These are phyloP conservation scores for Drosophila conformis DNA, from an alignment of 2,888 invertebrate genomes.

Conservation along the genomic window DNA sequence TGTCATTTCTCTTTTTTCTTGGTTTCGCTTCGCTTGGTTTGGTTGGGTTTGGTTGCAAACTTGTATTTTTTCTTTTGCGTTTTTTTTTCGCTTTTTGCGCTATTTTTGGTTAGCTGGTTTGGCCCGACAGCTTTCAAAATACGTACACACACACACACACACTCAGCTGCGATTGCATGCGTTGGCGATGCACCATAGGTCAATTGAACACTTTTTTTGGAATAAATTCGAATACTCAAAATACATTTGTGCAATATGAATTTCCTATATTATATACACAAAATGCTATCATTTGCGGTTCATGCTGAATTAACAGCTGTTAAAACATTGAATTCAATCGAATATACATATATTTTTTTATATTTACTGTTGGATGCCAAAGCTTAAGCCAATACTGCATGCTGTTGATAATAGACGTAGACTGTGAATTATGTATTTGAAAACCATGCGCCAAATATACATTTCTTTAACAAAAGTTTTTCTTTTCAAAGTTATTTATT, in stretches of 20 bases:
- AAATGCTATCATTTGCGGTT: background rate
- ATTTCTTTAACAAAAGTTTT: background rate
- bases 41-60: conserved; percentile 36
- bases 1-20: conserved; percentile 66
- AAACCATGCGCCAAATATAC: background rate
- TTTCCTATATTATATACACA: background rate
- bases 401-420: background rate
- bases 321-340: background rate
- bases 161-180: background rate
- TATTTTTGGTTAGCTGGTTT: conserved; percentile 55
- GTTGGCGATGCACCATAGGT: conserved; percentile 8
- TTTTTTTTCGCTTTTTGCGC: conserved; percentile 7
- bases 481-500: background rate
- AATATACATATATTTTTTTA: background rate
- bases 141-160: conserved; percentile 19
- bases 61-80: conserved; percentile 9
- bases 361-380: background rate
- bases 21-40: conserved; percentile 26
- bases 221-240: background rate
- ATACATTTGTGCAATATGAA: background rate
- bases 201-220: background rate
- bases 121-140: conserved; percentile 48
- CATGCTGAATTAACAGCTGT: background rate
- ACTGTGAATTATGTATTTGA: background rate
- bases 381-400: background rate